These are phyloP conservation scores for Sylvilagus floridanus DNA, from an alignment of 2,797 vertebrate genomes.

Conservation along the genomic window DNA sequence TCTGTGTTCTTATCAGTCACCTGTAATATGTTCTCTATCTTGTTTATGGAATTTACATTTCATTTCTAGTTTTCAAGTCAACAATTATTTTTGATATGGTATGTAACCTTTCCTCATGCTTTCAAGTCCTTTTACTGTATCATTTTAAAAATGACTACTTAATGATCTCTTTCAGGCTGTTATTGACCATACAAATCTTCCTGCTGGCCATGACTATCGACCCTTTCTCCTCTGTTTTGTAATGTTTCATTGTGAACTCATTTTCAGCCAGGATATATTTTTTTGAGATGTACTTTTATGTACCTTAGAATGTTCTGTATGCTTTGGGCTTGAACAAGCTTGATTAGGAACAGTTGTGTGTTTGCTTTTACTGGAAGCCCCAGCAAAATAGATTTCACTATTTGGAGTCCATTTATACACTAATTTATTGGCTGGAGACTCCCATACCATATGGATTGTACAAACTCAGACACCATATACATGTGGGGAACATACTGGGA, in stretches of 20 bases:
- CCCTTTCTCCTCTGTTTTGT: not conserved
- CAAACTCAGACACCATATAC: not conserved
- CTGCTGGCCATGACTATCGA: not conserved
- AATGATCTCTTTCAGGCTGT: not conserved
- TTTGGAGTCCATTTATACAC: constrained; percentile 1
- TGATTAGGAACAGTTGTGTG: constrained; percentile 25
- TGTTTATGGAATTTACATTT: constrained; percentile 20
- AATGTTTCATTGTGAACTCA: not conserved
- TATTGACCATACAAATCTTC: not conserved
- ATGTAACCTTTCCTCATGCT: not conserved
- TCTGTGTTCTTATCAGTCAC: not conserved
- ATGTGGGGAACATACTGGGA: not conserved
- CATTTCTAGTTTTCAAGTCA: constrained; percentile 17
- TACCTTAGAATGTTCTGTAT: not conserved
- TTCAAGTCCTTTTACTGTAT: constrained; percentile 38
- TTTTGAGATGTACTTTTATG: not conserved
- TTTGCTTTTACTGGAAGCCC: constrained; percentile 10
- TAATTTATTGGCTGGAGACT: constrained; percentile 23
- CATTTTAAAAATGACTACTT: constrained; percentile 2
- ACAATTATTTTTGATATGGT: not conserved
- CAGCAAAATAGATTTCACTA: not conserved
- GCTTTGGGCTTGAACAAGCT: not conserved
- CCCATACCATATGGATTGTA: not conserved
- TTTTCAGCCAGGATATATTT: constrained; percentile 38
- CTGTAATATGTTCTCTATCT: not conserved